A percentile compares a stretch with the other conserved stretches of the same genome.
Evolutionary conservation across 2,113 vertebrate species (phyloP).

Genomic region (Saguinus midas): DNA sequence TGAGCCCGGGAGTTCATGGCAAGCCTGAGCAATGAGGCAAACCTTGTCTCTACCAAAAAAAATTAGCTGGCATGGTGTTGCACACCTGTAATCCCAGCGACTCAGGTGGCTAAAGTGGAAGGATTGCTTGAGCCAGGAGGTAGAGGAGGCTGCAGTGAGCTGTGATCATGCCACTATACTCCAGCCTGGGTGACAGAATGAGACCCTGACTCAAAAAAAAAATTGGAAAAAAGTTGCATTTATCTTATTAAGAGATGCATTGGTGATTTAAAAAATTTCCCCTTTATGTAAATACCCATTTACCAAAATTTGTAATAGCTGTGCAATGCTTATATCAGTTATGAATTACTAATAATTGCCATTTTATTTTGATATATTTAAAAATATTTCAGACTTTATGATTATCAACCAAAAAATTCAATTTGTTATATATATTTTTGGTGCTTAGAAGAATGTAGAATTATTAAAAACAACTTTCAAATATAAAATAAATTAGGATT

Average conservation of each 20-base stretch:
- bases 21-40: too few species aligned
- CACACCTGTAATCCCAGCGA: too few species aligned
- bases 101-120: too few species aligned
- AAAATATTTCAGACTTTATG: background rate
- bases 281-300: background rate
- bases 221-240: background rate
- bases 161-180: too few species aligned
- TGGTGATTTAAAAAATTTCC: background rate
- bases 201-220: too few species aligned
- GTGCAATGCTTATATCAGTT: slow-evolving; percentile 14
- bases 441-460: background rate
- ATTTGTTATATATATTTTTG: background rate
- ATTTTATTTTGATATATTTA: background rate
- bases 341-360: background rate
- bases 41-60: too few species aligned
- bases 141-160: too few species aligned
- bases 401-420: background rate
- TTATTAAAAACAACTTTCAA: background rate
- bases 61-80: too few species aligned
- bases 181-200: too few species aligned
- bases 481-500: slow-evolving; percentile 24
- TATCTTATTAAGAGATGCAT: background rate
- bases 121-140: too few species aligned
- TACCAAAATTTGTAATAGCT: background rate
- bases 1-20: too few species aligned